phyloP scores from a whole-genome alignment of 1,140 invertebrate species.

The Calosoma granatense region DNA sequence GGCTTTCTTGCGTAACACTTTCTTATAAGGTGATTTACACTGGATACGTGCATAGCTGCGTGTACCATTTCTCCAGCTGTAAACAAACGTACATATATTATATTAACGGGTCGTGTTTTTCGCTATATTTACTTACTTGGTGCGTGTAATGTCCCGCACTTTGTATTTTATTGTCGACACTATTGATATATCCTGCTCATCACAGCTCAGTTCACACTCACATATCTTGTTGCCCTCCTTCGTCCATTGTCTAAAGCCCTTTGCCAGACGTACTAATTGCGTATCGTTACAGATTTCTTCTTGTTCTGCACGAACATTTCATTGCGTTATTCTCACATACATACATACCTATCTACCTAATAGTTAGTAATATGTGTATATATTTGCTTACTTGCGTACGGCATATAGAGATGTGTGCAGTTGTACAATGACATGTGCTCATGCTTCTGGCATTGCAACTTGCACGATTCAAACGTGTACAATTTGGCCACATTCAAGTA shows the following conservation, averaged over 20 bases:
- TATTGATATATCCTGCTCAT: no score
- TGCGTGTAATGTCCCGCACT: no score
- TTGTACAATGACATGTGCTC: not conserved
- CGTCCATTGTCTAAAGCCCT: not conserved
- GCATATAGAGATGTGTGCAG: not conserved
- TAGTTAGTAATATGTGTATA: not conserved
- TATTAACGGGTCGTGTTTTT: no score
- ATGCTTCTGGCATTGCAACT: not conserved
- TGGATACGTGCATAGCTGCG: not conserved
- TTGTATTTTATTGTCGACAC: no score
- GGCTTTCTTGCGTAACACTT: not conserved
- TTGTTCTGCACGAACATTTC: not conserved
- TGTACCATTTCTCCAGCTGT: no score
- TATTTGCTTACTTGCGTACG: not conserved
- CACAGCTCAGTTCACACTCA: not conserved
- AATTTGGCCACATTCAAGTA: not conserved
- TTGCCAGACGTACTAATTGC: not conserved
- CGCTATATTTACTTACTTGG: no score
- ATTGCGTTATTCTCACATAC: no score
- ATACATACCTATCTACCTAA: no score
- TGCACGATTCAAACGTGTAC: not conserved
- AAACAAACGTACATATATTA: not conserved
- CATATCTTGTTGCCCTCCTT: not conserved
- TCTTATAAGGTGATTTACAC: not conserved
- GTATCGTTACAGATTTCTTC: not conserved